A percentile compares a stretch with the other conserved stretches of the same genome.
Evolutionary conservation across 2,888 invertebrate genomes (phyloP).

Genomic region (Conomelus anceps): DNA sequence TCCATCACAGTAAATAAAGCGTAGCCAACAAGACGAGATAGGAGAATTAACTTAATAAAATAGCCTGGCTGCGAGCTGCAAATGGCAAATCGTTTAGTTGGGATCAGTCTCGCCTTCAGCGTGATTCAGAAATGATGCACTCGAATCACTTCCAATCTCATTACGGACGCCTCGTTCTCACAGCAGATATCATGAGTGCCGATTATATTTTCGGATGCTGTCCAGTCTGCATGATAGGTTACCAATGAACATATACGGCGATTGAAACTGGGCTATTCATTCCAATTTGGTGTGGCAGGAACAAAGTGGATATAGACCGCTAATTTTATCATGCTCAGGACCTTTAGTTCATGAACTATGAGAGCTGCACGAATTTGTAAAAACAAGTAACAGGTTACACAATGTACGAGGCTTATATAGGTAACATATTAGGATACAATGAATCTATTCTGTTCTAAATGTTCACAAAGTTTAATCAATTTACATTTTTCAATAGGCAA

Average conservation of each 20-base stretch:
- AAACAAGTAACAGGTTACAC: too few relatives aligned
- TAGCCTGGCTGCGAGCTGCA: background rate
- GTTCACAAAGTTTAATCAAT: too few relatives aligned
- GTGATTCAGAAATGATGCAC: background rate
- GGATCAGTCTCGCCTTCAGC: background rate
- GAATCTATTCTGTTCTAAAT: too few relatives aligned
- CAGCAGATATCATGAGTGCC: background rate
- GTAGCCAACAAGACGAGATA: background rate
- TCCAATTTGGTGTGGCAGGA: too few relatives aligned
- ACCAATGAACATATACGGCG: background rate
- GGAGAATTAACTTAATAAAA: background rate
- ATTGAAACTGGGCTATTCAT: background rate
- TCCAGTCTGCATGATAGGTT: background rate
- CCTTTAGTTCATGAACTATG: too few relatives aligned
- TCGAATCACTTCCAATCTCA: background rate
- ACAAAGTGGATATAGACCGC: too few relatives aligned
- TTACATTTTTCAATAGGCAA: too few relatives aligned
- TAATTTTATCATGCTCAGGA: too few relatives aligned
- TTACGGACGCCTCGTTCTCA: background rate
- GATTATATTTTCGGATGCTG: background rate
- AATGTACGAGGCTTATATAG: too few relatives aligned
- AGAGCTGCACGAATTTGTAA: too few relatives aligned
- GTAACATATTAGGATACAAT: too few relatives aligned
- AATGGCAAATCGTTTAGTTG: background rate
- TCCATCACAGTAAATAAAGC: background rate